Base-by-base conservation (phyloP, 2,888 invertebrate genomes). In the Trisateles emortualis region DNA sequence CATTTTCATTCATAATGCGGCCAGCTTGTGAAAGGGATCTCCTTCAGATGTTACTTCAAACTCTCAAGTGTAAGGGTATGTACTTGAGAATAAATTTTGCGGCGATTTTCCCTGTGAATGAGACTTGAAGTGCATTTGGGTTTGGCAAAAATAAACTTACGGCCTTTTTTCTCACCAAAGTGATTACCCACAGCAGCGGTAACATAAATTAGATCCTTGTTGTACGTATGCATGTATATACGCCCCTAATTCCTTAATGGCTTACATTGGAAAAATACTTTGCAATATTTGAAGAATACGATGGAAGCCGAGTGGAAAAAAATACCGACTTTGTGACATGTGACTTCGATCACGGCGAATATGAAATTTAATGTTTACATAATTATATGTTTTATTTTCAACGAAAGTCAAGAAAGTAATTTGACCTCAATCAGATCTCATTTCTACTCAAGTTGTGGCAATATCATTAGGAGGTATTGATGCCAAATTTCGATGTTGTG, bases 1-100 rank as follows among this genome's bases (percentile, higher is more conserved):
- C 30, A 47, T 42, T 33, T 36, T 49, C 40, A 61, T 71, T 68
- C 52, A 57, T 67, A 64, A 60, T 56, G 47, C 42, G 41, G 52
- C 17, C 36, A 43, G 52, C 53, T 56, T 45, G 16, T 16, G 42
- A 54, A 33, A 33, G 41, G 47, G 50, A 58, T 64, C 58, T 52
- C 11, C 43, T 41, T 56, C 48, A 58, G 44, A 49, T 43, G 46
- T 40, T 48, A 56, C 47, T 56, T 47, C 36, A 51, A 63, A 42
- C 43, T 46, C 35, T 57, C 42, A 24, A 68, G 51, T 53, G 42
- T 42, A 49, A 57, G 50, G 22, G 30, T 43, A 33, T 17, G 10
- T 26, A 38, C 41, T 46, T 52, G 47, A 47, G 39, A 61, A 43
- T 50, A 54, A 57, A 57, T 47, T 22, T 47, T 42, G n/a, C 11